Evolutionary conservation across 2,888 invertebrate genomes (phyloP).

Genomic region (Conops quadrifasciatus): DNA sequence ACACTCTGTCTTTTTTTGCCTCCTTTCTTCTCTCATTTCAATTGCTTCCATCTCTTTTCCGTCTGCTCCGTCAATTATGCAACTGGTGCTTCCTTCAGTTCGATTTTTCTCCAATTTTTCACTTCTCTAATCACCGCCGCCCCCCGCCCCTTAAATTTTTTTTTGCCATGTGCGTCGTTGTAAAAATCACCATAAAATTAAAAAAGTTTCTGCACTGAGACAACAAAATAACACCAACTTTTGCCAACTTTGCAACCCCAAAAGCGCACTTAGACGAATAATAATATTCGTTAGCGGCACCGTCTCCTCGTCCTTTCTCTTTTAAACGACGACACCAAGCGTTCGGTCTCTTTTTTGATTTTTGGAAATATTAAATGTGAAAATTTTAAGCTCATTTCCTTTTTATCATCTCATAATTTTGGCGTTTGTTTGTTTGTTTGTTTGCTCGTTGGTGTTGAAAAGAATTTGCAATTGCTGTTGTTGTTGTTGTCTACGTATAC

Average conservation of each 20-base stretch:
- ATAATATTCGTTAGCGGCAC: too few species aligned
- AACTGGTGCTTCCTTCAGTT: constrained; percentile 9
- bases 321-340: background rate
- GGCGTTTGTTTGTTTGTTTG: too few species aligned
- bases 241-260: too few species aligned
- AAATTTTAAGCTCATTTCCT: constrained; percentile 1
- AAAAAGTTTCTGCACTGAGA: constrained; percentile 43
- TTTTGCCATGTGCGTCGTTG: constrained; percentile 8
- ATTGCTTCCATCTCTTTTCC: background rate
- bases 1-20: background rate
- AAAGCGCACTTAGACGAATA: too few species aligned
- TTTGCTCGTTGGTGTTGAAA: background rate
- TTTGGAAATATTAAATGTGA: constrained; percentile 6
- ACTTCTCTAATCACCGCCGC: too few species aligned
- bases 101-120: background rate
- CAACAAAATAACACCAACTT: constrained; percentile 25
- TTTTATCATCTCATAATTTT: too few species aligned
- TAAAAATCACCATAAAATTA: constrained; percentile 46
- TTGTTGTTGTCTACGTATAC: background rate
- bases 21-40: background rate
- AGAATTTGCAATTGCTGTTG: background rate
- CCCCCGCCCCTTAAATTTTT: background rate
- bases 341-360: background rate
- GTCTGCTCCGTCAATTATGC: background rate
- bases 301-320: too few species aligned